Conservation (phyloP, 2,888 invertebrate species). For the Lacanobia wlatinum region DNA sequence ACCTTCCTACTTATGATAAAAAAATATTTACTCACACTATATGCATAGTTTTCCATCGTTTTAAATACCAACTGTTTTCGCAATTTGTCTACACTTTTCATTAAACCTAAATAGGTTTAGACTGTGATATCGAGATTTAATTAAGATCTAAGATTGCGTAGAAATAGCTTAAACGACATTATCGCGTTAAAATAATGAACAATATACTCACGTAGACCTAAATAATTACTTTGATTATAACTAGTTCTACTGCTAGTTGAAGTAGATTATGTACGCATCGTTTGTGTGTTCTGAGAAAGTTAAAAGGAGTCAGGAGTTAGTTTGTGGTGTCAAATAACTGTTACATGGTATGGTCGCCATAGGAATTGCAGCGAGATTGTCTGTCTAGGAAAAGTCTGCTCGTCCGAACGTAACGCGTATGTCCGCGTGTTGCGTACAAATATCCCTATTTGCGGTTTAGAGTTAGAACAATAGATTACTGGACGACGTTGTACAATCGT, state of each 20-base stretch:
- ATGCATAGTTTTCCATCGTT: slow-evolving; percentile 31
- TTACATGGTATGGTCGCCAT: slow-evolving; percentile 66
- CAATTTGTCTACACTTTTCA: slow-evolving; percentile 53
- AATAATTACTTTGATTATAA: slow-evolving; percentile 63
- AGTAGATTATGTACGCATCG: slow-evolving; percentile 53
- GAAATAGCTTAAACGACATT: slow-evolving; percentile 68
- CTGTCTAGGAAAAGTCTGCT: slow-evolving; percentile 73
- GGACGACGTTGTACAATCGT: slow-evolving; percentile 73
- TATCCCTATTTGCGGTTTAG: slow-evolving; percentile 70
- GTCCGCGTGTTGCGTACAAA: slow-evolving; percentile 68
- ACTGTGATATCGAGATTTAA: slow-evolving; percentile 67
- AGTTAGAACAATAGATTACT: slow-evolving; percentile 85
- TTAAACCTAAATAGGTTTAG: slow-evolving; percentile 63
- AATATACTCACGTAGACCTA: slow-evolving; percentile 62
- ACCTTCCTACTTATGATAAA: slow-evolving; percentile 1
- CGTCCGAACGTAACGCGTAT: slow-evolving; percentile 39
- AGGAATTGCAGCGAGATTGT: slow-evolving; percentile 69
- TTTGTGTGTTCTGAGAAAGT: slow-evolving; percentile 59
- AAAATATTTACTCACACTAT: slow-evolving; percentile 8
- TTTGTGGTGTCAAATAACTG: slow-evolving; percentile 68
- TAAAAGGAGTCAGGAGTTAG: slow-evolving; percentile 40
- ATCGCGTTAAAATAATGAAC: slow-evolving; percentile 69
- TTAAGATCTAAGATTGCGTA: slow-evolving; percentile 67
- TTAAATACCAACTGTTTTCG: slow-evolving; percentile 21
- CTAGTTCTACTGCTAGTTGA: slow-evolving; percentile 52